Percentiles rank a stretch among this genome's conserved stretches.
phyloP scores from a whole-genome alignment of 2,113 vertebrate species.

The Vulpes ferrilata region DNA sequence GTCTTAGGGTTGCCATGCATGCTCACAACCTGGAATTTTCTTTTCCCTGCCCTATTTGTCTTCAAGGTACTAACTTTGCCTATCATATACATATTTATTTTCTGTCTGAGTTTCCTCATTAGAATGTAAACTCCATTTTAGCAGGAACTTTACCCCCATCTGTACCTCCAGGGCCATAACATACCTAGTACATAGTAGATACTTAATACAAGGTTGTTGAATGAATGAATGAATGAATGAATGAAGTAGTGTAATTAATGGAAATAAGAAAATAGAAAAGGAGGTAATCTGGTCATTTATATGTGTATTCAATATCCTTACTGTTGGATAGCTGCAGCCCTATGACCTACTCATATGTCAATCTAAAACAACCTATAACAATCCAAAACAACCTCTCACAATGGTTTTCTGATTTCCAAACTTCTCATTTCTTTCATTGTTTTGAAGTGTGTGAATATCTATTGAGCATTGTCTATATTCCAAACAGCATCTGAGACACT shows the following conservation, averaged over 20 bases:
- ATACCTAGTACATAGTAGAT: neutral
- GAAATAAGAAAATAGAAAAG: neutral
- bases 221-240: neutral
- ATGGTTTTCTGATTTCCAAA: neutral
- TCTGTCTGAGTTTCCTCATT: neutral
- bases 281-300: neutral
- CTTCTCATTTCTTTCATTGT: neutral
- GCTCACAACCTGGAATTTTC: neutral
- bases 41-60: neutral
- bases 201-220: neutral
- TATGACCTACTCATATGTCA: neutral
- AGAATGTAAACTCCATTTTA: neutral
- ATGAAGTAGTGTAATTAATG: neutral
- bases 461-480: neutral
- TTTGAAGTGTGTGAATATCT: neutral
- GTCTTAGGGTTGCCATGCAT: neutral
- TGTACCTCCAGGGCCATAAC: neutral
- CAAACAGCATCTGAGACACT: neutral
- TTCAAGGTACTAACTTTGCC: neutral
- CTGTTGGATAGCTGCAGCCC: neutral
- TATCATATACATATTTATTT: neutral
- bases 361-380: neutral
- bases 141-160: neutral
- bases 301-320: neutral
- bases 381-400: neutral